Evolutionary conservation across 2,797 vertebrate species (phyloP), one percentile per base, ranked within the genome.

Genomic region (Chloroceryle amazona): DNA sequence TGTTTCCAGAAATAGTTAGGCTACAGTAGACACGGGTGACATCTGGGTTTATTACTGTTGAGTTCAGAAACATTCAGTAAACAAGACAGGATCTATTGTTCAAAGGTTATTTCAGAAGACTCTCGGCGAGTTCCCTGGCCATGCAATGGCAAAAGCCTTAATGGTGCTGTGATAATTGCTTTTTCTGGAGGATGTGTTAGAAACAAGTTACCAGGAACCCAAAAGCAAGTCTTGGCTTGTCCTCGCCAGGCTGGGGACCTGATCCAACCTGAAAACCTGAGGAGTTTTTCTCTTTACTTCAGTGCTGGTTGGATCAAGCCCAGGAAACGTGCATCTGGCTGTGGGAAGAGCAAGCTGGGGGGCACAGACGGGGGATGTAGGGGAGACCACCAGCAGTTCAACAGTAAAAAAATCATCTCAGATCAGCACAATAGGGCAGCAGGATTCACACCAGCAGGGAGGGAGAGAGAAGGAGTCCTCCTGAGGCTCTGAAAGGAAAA

Each of bases 1-100:
- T 63, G 74, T 97, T 96, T 94, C 96, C 95, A 93, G 93, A 97
- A 96, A 95, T 94, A 96, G 96, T 86, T 44, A 41, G 86, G 91
- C 62, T 81, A 33, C 55, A 6, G 89, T 74, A 87, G 87, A 73
- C 90, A 75, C 4, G 62, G 88, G 58, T 93, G 93, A 90, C 94
- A 93, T 97, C 95, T 96, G 96, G 94, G 57, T 95, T 92, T 91
- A 92, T 95, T 90, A 62, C 86, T 68, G 65, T 39, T 75, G 78
- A 63, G 79, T 54, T 95, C 71, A 75, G 89, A 70, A 95, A 89
- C 86, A 41, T 7, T n/a, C 78, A 87, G 95, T 91, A 93, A 96
- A 95, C 72, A 92, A 92, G 95, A 52, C 86, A 91, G 90, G 75
- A 81, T 81, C 91, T 81, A 47, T 95, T 97, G 95, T 94, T 96